Base-by-base conservation (phyloP, 2,113 vertebrate species). In the Daubentonia madagascariensis region DNA sequence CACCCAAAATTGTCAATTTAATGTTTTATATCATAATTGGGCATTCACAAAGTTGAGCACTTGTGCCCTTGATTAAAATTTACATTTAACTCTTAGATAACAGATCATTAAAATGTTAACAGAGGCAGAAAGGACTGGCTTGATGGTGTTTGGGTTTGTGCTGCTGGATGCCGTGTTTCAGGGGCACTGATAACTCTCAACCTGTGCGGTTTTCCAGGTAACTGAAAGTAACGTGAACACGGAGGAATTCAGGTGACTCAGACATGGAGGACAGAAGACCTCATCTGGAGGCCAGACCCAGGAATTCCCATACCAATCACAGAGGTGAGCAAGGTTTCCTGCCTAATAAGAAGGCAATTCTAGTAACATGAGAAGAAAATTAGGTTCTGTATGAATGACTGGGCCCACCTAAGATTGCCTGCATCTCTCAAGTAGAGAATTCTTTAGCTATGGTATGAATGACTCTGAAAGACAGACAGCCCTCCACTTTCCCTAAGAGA, bases 231-330 rank as follows among this genome's bases (percentile, higher is more conserved):
- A 45, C 20, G 3, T 63, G 79, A 90, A 67, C 0, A 23, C 70
- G 78, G 78, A 95, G 65, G 43, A 96, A 78, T 73, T 96, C 37
- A 7, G 50, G 95, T 79, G 54, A 89, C 61, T 97, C 67, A 57
- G 63, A 86, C 50, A 98, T 98, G 98, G 98, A 98, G 23, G 75
- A 18, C 4, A 50, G 97, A 97, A 97, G 98, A 95, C 96, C 96
- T 8, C 84, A 40, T 14, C 63, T 61, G 35, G 87, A 98, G 50
- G 95, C 78, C 40, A 18, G 67, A 8, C 65, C 84, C 40, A 89
- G 52, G 75, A 96, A 88, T n/a, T 93, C 10, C 68, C 85, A 67
- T 63, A 10, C 45, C 18, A 96, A 92, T 91, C 93, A 37, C 16
- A 98, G 97, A 98, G 98, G 98, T 99, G 93, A 98, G 96, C 54